Evolutionary conservation across 1,140 invertebrate species (phyloP).

Genomic region (Hypothenemus hampei): DNA sequence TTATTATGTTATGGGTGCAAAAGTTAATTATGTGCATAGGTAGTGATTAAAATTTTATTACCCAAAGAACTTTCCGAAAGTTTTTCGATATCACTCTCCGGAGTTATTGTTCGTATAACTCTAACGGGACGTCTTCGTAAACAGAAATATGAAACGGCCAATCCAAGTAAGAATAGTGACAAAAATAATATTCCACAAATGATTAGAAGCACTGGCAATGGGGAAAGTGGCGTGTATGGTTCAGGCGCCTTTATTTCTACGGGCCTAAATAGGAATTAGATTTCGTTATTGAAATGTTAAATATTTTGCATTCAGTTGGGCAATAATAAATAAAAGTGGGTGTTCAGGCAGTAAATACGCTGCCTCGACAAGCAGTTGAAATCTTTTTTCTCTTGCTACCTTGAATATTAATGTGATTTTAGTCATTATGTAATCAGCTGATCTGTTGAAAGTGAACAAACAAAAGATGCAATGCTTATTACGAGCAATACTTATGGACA

Average conservation of each 20-base stretch:
- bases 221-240: constrained; percentile 2
- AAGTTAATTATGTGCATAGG: too few species aligned
- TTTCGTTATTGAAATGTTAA: not conserved
- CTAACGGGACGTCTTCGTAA: constrained; percentile 74
- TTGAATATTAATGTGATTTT: too few species aligned
- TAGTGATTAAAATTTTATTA: constrained; percentile 20
- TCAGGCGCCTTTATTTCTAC: not conserved
- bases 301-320: not conserved
- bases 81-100: constrained; percentile 72
- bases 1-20: not conserved
- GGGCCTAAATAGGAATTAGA: not conserved
- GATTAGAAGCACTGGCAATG: constrained; percentile 79
- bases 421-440: too few species aligned
- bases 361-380: not conserved
- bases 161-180: constrained; percentile 76
- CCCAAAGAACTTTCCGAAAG: constrained; percentile 66
- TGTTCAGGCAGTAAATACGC: not conserved
- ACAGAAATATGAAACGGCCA: constrained; percentile 88
- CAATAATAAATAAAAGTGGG: not conserved
- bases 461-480: too few species aligned
- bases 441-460: too few species aligned
- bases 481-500: too few species aligned
- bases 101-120: constrained; percentile 68
- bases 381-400: too few species aligned
- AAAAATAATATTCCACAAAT: constrained; percentile 89